These are phyloP conservation scores for Myathropa florea DNA, from an alignment of 2,888 invertebrate species.

Conservation along the genomic window DNA sequence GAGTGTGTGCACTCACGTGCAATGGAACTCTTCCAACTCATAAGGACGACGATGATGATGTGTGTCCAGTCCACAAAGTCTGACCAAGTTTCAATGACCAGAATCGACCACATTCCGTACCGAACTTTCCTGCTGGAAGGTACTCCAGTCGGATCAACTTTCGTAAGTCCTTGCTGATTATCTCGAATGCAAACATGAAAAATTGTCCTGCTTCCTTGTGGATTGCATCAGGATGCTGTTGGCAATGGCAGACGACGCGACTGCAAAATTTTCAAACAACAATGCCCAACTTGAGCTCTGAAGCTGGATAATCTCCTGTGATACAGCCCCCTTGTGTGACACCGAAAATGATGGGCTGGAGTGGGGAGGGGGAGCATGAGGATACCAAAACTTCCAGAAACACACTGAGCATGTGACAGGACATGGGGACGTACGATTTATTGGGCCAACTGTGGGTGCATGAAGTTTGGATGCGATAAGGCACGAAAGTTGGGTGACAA, in stretches of 20 bases:
- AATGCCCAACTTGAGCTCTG: not conserved
- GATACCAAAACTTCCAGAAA: not conserved
- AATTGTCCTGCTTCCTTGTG: not conserved
- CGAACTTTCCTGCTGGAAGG: not conserved
- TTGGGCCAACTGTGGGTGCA: not conserved
- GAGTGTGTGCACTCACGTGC: not conserved
- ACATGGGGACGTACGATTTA: not conserved
- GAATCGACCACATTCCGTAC: not conserved
- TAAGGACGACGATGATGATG: not conserved
- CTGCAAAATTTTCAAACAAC: not conserved
- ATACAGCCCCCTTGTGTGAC: not conserved
- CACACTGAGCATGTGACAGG: not conserved
- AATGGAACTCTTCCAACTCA: not conserved
- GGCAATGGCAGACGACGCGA: not conserved
- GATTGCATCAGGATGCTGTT: too few species aligned
- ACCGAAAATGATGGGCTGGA: not conserved
- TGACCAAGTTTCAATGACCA: slow-evolving; percentile 8
- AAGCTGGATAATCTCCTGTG: not conserved
- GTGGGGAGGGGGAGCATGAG: not conserved
- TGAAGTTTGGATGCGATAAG: not conserved
- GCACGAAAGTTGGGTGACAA: too few species aligned
- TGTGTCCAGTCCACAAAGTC: not conserved
- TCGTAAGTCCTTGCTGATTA: not conserved
- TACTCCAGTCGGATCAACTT: slow-evolving; percentile 2
- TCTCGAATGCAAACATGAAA: slow-evolving; percentile 4